phyloP scores from a whole-genome alignment of 2,888 invertebrate species.

The Epirrita christyi region DNA sequence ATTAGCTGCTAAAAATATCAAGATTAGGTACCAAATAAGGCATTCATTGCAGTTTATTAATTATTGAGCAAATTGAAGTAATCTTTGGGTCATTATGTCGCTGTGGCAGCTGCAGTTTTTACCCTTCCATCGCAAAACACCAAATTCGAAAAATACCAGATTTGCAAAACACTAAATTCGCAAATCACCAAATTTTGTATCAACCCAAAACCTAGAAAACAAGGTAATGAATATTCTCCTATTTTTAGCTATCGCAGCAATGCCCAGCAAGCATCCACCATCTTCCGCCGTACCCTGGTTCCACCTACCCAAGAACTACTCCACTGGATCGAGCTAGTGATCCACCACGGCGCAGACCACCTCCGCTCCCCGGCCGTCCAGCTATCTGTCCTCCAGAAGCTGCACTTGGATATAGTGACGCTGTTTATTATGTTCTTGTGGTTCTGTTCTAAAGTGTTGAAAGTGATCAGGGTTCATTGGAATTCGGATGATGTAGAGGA shows the following conservation, averaged over 20 bases:
- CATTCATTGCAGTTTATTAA: too few species aligned
- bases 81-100: too few species aligned
- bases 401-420: slow-evolving; percentile 51
- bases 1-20: too few species aligned
- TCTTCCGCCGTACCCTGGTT: slow-evolving; percentile 44
- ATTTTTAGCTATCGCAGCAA: slow-evolving; percentile 48
- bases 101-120: too few species aligned
- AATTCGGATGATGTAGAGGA: slow-evolving; percentile 35
- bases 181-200: too few species aligned
- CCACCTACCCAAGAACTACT: slow-evolving; percentile 49
- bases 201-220: slow-evolving; percentile 1
- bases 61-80: too few species aligned
- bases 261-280: slow-evolving; percentile 44
- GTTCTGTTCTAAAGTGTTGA: slow-evolving; percentile 58
- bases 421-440: slow-evolving; percentile 48
- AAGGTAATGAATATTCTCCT: slow-evolving; percentile 15
- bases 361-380: slow-evolving; percentile 53
- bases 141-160: too few species aligned
- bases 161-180: too few species aligned
- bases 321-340: slow-evolving; percentile 53
- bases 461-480: slow-evolving; percentile 52
- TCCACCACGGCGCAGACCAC: slow-evolving; percentile 46
- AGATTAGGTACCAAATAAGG: too few species aligned
- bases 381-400: slow-evolving; percentile 45
- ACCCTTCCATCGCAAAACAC: too few species aligned